Evolutionary conservation across 2,888 invertebrate species (phyloP).

Genomic region (Pseudoips prasinana): DNA sequence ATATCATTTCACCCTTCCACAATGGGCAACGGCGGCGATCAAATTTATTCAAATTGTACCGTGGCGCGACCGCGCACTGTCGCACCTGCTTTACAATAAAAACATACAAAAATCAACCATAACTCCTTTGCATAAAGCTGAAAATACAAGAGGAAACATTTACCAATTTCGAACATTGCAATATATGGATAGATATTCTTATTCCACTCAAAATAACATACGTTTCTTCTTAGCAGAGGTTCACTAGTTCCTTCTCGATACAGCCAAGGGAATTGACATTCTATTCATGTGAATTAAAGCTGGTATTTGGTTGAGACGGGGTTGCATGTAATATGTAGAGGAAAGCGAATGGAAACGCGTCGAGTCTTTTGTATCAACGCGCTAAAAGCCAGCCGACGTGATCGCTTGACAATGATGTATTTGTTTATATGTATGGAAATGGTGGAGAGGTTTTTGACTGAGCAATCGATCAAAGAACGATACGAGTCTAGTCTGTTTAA

Average conservation of each 20-base stretch:
- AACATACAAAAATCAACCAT: slow-evolving; percentile 33
- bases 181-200: slow-evolving; percentile 75
- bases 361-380: slow-evolving; percentile 49
- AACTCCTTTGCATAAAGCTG: slow-evolving; percentile 7
- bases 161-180: slow-evolving; percentile 60
- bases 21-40: slow-evolving; percentile 49
- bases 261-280: slow-evolving; percentile 15
- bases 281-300: slow-evolving; percentile 16
- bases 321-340: slow-evolving; percentile 34
- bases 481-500: no score
- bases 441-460: background rate
- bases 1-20: slow-evolving; percentile 59
- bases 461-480: no score
- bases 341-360: slow-evolving; percentile 43
- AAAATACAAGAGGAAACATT: slow-evolving; percentile 18
- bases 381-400: slow-evolving; percentile 38
- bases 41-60: slow-evolving; percentile 80
- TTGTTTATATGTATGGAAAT: background rate
- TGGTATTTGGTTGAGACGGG: slow-evolving; percentile 13
- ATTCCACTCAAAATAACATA: slow-evolving; percentile 78
- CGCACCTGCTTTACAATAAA: slow-evolving; percentile 56
- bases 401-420: slow-evolving; percentile 9
- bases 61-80: slow-evolving; percentile 62
- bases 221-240: slow-evolving; percentile 74
- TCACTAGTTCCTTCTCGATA: slow-evolving; percentile 38